These are phyloP conservation scores for Heliconius melpomene DNA, from an alignment of 1,140 invertebrate species.

Conservation along the genomic window DNA sequence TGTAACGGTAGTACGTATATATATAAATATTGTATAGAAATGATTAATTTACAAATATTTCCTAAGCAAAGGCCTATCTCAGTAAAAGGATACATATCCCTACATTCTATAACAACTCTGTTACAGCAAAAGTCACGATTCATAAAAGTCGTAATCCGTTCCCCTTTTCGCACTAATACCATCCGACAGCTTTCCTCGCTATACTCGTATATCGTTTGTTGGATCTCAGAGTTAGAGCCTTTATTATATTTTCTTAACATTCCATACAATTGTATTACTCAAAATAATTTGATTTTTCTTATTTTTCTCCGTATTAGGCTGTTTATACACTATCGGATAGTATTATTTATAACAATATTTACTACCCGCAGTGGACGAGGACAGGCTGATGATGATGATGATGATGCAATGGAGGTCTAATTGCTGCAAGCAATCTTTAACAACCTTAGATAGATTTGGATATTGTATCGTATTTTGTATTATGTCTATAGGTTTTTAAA, in stretches of 20 bases:
- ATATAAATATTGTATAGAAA: no score
- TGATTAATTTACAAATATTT: no score
- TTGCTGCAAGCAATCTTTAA: no score
- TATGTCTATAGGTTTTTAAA: no score
- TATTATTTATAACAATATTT: background rate
- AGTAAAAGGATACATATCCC: no score
- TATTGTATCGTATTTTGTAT: no score
- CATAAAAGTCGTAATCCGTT: background rate
- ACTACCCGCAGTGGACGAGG: no score
- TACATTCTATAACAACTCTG: background rate
- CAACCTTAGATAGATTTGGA: no score
- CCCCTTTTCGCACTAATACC: background rate
- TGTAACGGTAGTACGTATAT: no score
- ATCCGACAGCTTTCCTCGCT: slow-evolving; percentile 3
- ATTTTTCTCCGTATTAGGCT: background rate
- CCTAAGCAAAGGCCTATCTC: no score
- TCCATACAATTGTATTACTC: background rate
- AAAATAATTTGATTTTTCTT: slow-evolving; percentile 9
- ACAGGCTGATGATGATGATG: no score
- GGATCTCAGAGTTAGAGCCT: background rate
- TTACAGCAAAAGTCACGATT: slow-evolving; percentile 4
- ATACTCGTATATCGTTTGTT: background rate
- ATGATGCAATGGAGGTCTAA: no score
- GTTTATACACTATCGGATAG: background rate
- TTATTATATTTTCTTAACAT: slow-evolving; percentile 6